Base-by-base conservation (phyloP, 2,888 invertebrate species). In the Drosophila merina region DNA sequence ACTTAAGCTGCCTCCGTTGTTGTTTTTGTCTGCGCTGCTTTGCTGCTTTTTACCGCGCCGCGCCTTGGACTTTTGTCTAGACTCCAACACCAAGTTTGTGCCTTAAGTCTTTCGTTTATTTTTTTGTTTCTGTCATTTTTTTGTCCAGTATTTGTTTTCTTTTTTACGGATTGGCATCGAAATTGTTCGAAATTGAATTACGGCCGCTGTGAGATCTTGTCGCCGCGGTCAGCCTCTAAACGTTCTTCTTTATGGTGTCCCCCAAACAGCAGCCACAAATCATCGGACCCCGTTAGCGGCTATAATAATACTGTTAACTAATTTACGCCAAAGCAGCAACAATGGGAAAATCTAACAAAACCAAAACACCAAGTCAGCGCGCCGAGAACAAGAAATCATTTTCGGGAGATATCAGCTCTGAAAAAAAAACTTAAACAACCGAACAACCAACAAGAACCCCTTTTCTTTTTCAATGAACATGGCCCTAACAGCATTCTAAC, bases 231-330 rank as follows among this genome's bases (percentile, higher is more conserved):
- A 42, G 70, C 55, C 72, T 72, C 62, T 69, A 52, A 78, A 30
- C 51, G 62, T 40, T 64, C 62, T 74, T 75, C 58, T 36, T 30
- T 14, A 44, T 33, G 25, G 44, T 26, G 45, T 45, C 44, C 56
- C 40, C 40, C 1, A 30, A 68, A 57, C 57, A 70, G 70, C 70
- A 70, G 72, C 64, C 57, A 85, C 83, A 86, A 82, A 83, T 82
- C 86, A 84, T 72, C 72, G 69, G 72, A 54, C 49, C 76, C 84
- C 86, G 87, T 84, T 84, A 84, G 82, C 73, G 62, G 82, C 71
- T 66, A 74, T 62, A 76, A 76, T 74, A 85, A 79, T 82, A 84
- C 84, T 75, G 84, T 84, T 84, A 84, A 85, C 87, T 87, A 87
- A 85, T 84, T 87, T 84, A 76, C 79, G 74, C 70, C 60, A 20